Conservation (phyloP, 2,888 invertebrate genomes). For the Aproaerema taeniolella region DNA sequence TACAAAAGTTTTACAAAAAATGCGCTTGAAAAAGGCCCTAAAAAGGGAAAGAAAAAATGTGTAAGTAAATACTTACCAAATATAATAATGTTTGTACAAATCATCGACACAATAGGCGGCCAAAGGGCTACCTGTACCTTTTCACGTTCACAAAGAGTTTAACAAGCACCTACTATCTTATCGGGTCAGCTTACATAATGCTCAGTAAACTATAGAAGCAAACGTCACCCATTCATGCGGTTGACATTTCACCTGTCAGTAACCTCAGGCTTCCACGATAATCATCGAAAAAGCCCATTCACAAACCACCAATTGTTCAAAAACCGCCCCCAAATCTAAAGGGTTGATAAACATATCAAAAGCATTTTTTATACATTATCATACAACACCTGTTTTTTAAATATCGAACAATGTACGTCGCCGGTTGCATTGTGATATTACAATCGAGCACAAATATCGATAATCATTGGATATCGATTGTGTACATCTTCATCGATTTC, state of each 20-base stretch:
- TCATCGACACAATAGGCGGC: conserved; percentile 32
- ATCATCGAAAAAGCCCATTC: conserved; percentile 63
- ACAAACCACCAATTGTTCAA: conserved; percentile 58
- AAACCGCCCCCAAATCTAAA: conserved; percentile 58
- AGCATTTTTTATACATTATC: conserved; percentile 39
- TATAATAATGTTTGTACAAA: conserved; percentile 24
- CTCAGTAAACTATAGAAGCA: conserved; percentile 37
- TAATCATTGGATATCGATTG: conserved; percentile 58
- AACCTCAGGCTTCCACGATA: conserved; percentile 62
- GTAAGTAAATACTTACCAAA: background rate
- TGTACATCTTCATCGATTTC: conserved; percentile 43
- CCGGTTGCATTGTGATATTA: conserved; percentile 50
- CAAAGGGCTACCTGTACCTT: conserved; percentile 34
- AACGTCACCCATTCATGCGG: conserved; percentile 48
- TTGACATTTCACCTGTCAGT: conserved; percentile 75
- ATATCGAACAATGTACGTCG: conserved; percentile 47
- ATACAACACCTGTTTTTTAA: conserved; percentile 66
- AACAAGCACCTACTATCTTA: conserved; percentile 46
- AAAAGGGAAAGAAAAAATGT: no score
- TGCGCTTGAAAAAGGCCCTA: background rate
- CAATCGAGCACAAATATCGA: conserved; percentile 63
- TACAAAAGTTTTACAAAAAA: no score
- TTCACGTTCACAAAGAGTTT: conserved; percentile 22
- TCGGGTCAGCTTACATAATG: conserved; percentile 49
- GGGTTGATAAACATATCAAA: conserved; percentile 76